Base-by-base conservation (phyloP, 2,113 vertebrate species). In the Nipponia nippon region DNA sequence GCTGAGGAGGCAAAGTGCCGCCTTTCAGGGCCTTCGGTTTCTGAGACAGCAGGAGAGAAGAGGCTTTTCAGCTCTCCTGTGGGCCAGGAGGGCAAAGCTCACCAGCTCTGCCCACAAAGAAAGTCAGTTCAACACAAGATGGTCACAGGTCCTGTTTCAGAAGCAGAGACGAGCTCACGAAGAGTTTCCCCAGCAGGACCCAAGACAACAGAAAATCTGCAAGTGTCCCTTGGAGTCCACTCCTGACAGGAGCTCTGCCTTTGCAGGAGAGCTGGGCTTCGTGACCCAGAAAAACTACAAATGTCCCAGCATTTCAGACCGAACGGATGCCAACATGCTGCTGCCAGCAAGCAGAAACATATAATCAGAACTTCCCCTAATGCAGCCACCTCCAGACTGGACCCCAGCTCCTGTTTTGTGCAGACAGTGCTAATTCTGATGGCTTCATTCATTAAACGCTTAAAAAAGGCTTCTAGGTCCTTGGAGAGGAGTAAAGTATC, bases 361-460 rank as follows among this genome's bases (percentile, higher is more conserved):
- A 75, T 21, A 29, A 94, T 15, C 66, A 65, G 36, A 94, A 82
- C 25, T 30, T 85, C 11, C 26, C 26, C 47, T 84, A 29, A 44
- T 10, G 21, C 13, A 79, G 61, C 32, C 56, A 58, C 55, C 59
- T 89, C 65, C 56, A 71, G 72, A 79, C 25, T 92, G 76, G 55
- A 81, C 26, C 46, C 19, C 40, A 84, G 59, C 46, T 83, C 58
- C 67, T 40, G 42, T 71, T 94, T 79, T 71, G 47, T 13, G 55
- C 15, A 66, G 58, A 72, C 47, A 47, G 62, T 36, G 44, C 65
- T 72, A 80, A 69, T 50, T 95, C 95, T 97, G 97, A 97, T 81
- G 88, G 83, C 96, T 98, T 95, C 78, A 96, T 97, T 95, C 89
- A 95, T 66, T 82, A 93, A 90, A 87, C 13, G 19, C 38, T 94